Evolutionary conservation across 2,113 vertebrate genomes (phyloP).

Genomic region (Trematomus loennbergii): DNA sequence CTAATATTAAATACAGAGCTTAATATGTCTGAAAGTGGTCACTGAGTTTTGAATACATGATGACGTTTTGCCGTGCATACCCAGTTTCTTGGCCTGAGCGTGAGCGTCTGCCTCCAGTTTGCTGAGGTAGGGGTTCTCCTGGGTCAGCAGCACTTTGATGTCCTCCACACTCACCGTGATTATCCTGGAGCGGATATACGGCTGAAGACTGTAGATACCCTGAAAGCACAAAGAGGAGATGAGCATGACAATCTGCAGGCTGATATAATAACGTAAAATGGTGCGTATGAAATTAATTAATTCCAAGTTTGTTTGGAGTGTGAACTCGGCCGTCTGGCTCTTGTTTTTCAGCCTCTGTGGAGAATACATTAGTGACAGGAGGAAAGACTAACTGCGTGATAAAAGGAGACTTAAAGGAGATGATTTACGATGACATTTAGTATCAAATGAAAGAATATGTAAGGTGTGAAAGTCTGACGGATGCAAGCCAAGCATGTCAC

Average conservation of each 20-base stretch:
- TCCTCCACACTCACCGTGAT: slow-evolving; percentile 91
- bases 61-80: slow-evolving; percentile 73
- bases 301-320: slow-evolving; percentile 2
- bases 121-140: slow-evolving; percentile 97
- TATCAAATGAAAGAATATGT: background rate
- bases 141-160: slow-evolving; percentile 94
- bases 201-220: slow-evolving; percentile 97
- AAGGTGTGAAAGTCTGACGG: background rate
- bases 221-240: slow-evolving; percentile 56
- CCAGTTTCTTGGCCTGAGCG: slow-evolving; percentile 90
- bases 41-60: too few relatives aligned
- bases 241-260: background rate
- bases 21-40: background rate
- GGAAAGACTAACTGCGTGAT: background rate
- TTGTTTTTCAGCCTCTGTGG: slow-evolving; percentile 2
- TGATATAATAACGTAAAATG: too few relatives aligned
- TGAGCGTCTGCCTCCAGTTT: slow-evolving; percentile 91
- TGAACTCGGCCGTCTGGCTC: slow-evolving; percentile 30
- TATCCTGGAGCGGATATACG: slow-evolving; percentile 94
- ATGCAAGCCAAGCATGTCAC: background rate
- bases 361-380: background rate
- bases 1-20: background rate
- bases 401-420: background rate
- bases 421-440: background rate
- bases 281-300: slow-evolving; percentile 9